Conservation (phyloP, 2,113 vertebrate species). For the Centrocercus urophasianus region DNA sequence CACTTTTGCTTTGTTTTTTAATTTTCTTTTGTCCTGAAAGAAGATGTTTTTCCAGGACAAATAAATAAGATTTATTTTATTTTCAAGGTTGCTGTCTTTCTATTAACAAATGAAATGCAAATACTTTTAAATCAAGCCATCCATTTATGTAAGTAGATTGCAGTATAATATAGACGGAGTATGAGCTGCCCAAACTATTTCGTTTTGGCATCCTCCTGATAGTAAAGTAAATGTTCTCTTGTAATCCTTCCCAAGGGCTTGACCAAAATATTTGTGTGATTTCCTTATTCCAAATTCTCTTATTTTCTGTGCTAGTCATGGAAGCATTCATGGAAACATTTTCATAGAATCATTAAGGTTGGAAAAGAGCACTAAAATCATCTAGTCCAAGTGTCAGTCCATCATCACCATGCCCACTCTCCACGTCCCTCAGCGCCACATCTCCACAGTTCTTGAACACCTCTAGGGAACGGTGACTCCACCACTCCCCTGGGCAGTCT, state of each 20-base stretch:
- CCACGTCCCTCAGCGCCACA: no score
- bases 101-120: not conserved
- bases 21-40: not conserved
- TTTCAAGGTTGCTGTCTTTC: not conserved
- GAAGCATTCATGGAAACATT: not conserved
- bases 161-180: not conserved
- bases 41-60: constrained; percentile 5
- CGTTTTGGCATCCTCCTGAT: not conserved
- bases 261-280: not conserved
- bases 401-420: no score
- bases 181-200: not conserved
- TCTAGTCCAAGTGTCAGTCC: no score
- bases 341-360: not conserved
- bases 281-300: not conserved
- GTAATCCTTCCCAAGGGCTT: not conserved
- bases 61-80: not conserved
- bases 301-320: not conserved
- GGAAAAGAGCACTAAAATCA: no score
- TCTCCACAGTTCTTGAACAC: no score
- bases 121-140: not conserved
- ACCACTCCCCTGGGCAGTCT: no score
- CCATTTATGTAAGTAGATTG: not conserved
- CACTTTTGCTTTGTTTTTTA: not conserved
- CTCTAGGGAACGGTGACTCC: no score
- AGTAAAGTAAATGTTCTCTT: not conserved